These are phyloP conservation scores for Drosophila anomelani DNA, from an alignment of 2,888 invertebrate genomes.

Conservation along the genomic window DNA sequence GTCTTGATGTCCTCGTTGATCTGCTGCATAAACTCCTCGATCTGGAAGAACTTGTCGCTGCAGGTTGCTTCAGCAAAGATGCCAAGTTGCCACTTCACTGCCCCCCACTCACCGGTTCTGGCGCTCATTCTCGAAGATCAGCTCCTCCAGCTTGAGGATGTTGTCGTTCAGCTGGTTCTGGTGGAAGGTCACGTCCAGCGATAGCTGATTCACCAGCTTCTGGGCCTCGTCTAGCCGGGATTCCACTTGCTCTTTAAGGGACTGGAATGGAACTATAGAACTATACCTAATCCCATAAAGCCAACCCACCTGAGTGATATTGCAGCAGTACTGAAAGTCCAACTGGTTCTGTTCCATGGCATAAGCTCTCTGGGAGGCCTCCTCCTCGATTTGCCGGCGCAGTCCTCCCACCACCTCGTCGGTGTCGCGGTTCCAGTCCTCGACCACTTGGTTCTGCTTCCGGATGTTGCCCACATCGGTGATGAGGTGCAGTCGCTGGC, in stretches of 20 bases:
- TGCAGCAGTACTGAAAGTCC: constrained; percentile 86
- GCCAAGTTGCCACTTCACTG: background rate
- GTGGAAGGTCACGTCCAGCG: constrained; percentile 75
- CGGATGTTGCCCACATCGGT: constrained; percentile 84
- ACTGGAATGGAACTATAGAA: constrained; percentile 41
- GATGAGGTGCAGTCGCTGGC: constrained; percentile 83
- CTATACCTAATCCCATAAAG: background rate
- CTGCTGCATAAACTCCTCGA: constrained; percentile 78
- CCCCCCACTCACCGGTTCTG: constrained; percentile 66
- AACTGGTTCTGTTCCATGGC: constrained; percentile 86
- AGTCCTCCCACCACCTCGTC: constrained; percentile 84
- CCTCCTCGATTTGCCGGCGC: constrained; percentile 86
- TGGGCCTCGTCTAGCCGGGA: constrained; percentile 71
- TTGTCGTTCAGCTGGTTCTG: constrained; percentile 82
- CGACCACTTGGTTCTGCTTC: constrained; percentile 84
- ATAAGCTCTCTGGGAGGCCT: constrained; percentile 85
- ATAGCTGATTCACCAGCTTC: constrained; percentile 77
- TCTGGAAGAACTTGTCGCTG: constrained; percentile 79
- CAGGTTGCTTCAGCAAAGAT: background rate
- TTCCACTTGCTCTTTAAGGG: constrained; percentile 78
- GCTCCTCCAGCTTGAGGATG: constrained; percentile 80
- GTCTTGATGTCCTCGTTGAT: constrained; percentile 80
- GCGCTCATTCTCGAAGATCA: constrained; percentile 77
- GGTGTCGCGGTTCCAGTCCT: constrained; percentile 82
- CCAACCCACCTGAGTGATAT: constrained; percentile 84